Base-by-base conservation (phyloP, 2,888 invertebrate genomes). In the Eupithecia pulchellata region DNA sequence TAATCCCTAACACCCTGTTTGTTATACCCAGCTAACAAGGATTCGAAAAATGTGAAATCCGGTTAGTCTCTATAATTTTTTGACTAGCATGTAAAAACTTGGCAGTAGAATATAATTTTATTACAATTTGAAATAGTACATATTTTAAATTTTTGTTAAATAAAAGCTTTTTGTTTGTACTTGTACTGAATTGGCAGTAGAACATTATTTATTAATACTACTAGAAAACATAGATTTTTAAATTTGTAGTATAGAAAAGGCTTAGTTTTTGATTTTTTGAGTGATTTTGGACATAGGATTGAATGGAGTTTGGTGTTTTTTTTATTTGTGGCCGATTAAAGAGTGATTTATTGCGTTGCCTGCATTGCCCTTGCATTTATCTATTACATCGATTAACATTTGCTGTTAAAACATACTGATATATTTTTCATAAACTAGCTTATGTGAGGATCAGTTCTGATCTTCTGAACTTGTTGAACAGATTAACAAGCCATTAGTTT, bases 11-110 rank as follows among this genome's bases (percentile, higher is more conserved):
- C 82, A 76, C 52, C 52, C 52, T 52, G 2, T 52, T 78, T 78
- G 77, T 79, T 78, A 84, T 86, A 75, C 27, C 34, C 87, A 89
- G 89, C 89, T 82, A 85, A 84, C 89, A 89, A 89, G 89, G 89
- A 89, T 69, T 68, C 65, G 73, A 89, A 85, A 83, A 79, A 84
- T 83, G 81, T 84, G 74, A 89, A 88, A 83, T 76, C 84, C 81
- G 88, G 89, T 89, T 86, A 86, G 89, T 87, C 5, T 20, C 11
- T 29, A 52, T 47, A 58, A 27, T 34, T 17, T 34, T 29, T 66
- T 8, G 27, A 8, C 14, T 55, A 55, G 34, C 61, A 11, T 34
- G 20, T 61, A 61, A 34, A 17, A 0, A 32, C 30, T 57, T 52
- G 20, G 13, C 52, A 25, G 52, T 52, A 52, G 25, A 25, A 42